Conservation (phyloP, 2,888 invertebrate genomes). For the Campoplex capitator region DNA sequence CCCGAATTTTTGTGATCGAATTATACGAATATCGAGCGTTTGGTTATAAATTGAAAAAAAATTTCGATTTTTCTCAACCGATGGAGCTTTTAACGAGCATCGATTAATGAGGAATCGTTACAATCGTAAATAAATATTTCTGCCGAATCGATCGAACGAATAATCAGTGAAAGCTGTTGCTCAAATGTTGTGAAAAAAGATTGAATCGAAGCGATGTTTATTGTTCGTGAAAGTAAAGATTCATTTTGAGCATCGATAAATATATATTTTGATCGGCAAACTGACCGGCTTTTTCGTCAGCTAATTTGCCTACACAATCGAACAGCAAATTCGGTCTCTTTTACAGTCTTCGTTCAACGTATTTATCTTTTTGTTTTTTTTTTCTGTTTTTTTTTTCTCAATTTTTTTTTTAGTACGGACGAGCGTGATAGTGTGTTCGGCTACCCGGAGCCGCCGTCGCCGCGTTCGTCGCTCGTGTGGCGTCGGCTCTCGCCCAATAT, state of each 20-base stretch:
- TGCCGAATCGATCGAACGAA: no score
- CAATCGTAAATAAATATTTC: no score
- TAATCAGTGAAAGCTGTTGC: no score
- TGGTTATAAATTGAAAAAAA: neutral
- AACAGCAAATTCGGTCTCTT: neutral
- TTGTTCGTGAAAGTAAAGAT: neutral
- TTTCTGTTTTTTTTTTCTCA: neutral
- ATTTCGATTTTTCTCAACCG: no score
- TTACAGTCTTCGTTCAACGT: neutral
- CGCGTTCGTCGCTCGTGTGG: conserved; percentile 60
- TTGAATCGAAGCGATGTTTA: no score
- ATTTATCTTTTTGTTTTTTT: neutral
- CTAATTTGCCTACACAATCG: neutral
- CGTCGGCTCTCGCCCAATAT: conserved; percentile 78
- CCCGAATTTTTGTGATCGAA: neutral
- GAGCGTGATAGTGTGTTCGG: conserved; percentile 11
- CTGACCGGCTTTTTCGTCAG: neutral
- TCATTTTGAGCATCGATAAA: no score
- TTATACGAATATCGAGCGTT: neutral
- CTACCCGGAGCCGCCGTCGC: conserved; percentile 61
- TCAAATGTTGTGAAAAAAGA: no score
- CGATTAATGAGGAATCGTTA: no score
- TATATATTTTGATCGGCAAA: neutral
- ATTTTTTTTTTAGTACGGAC: conserved; percentile 18
- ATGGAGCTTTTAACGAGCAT: no score